Evolutionary conservation across 2,888 invertebrate genomes (phyloP).

Genomic region (Meganola albula): DNA sequence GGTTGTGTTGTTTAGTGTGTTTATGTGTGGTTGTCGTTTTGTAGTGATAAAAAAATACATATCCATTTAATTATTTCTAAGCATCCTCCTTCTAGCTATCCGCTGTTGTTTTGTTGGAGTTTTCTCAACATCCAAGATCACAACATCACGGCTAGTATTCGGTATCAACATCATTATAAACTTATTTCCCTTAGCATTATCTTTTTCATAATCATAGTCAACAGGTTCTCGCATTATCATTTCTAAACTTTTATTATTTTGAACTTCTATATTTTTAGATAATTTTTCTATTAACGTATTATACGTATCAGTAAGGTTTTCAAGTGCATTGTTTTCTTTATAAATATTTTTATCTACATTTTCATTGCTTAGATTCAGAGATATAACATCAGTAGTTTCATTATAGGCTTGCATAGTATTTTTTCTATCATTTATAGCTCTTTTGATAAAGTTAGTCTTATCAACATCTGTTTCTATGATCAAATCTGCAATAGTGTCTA

Average conservation of each 20-base stretch:
- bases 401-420: too few species aligned
- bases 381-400: conserved; percentile 20
- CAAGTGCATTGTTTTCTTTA: conserved; percentile 9
- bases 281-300: conserved; percentile 47
- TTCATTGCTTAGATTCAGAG: conserved; percentile 33
- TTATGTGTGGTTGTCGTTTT: too few species aligned
- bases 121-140: too few species aligned
- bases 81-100: too few species aligned
- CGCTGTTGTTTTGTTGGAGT: too few species aligned
- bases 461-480: too few species aligned
- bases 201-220: conserved; percentile 14
- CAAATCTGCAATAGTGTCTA: too few species aligned
- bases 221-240: conserved; percentile 34
- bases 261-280: conserved; percentile 47
- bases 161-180: background rate
- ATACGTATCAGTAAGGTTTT: conserved; percentile 25
- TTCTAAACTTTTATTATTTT: conserved; percentile 51
- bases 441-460: too few species aligned
- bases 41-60: too few species aligned
- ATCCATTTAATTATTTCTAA: too few species aligned
- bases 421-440: too few species aligned
- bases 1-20: too few species aligned
- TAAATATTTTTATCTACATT: conserved; percentile 35
- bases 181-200: conserved; percentile 4
- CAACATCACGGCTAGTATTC: background rate